These are phyloP conservation scores for Bombus terrestris DNA, from an alignment of 1,140 invertebrate genomes.

Conservation along the genomic window DNA sequence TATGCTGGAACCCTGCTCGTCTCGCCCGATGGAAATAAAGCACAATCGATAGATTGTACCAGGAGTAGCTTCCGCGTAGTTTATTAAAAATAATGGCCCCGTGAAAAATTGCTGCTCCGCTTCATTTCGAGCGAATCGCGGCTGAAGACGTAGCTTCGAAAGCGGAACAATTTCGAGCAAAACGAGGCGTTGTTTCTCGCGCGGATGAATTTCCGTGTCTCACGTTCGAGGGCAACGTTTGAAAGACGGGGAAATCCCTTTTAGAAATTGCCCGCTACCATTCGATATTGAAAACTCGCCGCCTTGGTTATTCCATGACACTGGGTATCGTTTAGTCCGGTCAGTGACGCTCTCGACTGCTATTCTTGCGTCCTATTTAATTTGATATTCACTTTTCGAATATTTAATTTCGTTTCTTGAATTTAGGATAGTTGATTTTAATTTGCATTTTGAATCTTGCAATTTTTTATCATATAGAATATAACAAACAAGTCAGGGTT, in stretches of 20 bases:
- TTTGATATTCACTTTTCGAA: no score
- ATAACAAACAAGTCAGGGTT: no score
- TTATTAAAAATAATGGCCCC: constrained; percentile 31
- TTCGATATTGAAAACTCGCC: background rate
- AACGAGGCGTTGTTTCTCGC: no score
- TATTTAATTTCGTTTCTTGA: no score
- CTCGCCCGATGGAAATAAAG: background rate
- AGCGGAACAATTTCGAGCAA: background rate
- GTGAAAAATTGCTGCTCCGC: constrained; percentile 1
- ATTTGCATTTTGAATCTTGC: no score
- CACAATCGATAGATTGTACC: constrained; percentile 4
- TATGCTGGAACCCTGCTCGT: background rate
- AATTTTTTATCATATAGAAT: no score
- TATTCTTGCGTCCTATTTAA: no score
- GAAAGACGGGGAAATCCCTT: background rate
- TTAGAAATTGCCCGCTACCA: background rate
- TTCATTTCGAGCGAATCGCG: background rate
- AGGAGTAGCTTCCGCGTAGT: background rate
- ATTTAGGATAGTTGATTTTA: no score
- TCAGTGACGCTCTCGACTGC: no score
- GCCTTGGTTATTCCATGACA: no score
- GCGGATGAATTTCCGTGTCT: background rate
- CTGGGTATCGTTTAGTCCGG: no score
- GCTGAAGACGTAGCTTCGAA: no score
- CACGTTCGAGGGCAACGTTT: background rate